These are phyloP conservation scores for Pocillopora meandrina DNA, from an alignment of 92 coral and sea anemone species.

Conservation along the genomic window DNA sequence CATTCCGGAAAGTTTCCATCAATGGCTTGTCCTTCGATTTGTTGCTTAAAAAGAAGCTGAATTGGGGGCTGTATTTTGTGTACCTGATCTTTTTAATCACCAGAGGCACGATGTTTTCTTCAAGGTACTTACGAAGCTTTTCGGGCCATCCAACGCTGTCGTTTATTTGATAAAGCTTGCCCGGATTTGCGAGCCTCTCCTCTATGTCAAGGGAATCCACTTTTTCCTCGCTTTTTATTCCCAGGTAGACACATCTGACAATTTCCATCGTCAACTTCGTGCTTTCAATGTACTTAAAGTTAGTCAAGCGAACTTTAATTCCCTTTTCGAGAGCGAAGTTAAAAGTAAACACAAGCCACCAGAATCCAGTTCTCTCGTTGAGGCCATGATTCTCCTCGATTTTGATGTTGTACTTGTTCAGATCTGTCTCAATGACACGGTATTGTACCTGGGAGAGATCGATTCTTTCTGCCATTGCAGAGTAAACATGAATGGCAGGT, in stretches of 20 bases:
- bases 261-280: conserved; percentile 65
- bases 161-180: conserved; percentile 58
- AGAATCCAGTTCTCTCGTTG: conserved; percentile 55
- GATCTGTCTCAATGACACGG: conserved; percentile 25
- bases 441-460: conserved; percentile 44
- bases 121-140: conserved; percentile 64
- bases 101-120: conserved; percentile 60
- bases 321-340: conserved; percentile 66
- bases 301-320: conserved; percentile 60
- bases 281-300: conserved; percentile 60
- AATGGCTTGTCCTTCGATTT: conserved; percentile 71
- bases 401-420: conserved; percentile 56
- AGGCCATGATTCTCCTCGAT: conserved; percentile 61
- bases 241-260: conserved; percentile 64
- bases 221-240: conserved; percentile 41
- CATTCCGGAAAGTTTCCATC: conserved; percentile 67
- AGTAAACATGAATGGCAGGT: no score
- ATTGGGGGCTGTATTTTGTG: conserved; percentile 66
- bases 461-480: conserved; percentile 8
- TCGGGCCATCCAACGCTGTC: conserved; percentile 39
- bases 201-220: conserved; percentile 75
- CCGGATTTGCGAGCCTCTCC: conserved; percentile 51
- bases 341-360: conserved; percentile 72
- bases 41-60: conserved; percentile 77
- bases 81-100: conserved; percentile 68